phyloP scores from a whole-genome alignment of 2,113 vertebrate genomes.

The Lanius ludovicianus region DNA sequence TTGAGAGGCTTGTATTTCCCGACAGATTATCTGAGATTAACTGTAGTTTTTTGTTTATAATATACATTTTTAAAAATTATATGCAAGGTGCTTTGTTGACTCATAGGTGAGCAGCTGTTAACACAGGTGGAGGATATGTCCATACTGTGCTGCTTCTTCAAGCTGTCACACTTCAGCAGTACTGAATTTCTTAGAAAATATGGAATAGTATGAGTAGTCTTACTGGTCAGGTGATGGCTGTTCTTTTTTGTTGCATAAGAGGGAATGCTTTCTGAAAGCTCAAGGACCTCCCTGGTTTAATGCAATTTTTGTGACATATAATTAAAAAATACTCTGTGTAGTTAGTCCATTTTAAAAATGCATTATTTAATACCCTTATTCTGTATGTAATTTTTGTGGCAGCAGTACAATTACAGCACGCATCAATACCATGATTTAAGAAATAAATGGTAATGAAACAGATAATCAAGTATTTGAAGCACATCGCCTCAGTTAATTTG shows the following conservation, averaged over 20 bases:
- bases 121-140: background rate
- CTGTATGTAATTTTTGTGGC: background rate
- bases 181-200: background rate
- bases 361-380: background rate
- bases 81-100: background rate
- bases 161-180: background rate
- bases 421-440: background rate
- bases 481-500: background rate
- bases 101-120: background rate
- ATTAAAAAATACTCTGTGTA: background rate
- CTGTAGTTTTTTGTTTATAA: background rate
- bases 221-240: fast-evolving
- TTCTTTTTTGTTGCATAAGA: background rate
- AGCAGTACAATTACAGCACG: background rate
- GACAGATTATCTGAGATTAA: background rate
- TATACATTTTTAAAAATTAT: background rate
- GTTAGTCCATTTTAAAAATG: background rate
- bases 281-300: background rate
- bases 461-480: background rate
- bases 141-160: background rate
- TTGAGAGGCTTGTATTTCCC: background rate
- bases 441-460: background rate
- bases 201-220: background rate
- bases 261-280: background rate
- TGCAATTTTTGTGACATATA: background rate